Conservation (phyloP, 1,140 invertebrate genomes). For the Sarcophaga bullata region DNA sequence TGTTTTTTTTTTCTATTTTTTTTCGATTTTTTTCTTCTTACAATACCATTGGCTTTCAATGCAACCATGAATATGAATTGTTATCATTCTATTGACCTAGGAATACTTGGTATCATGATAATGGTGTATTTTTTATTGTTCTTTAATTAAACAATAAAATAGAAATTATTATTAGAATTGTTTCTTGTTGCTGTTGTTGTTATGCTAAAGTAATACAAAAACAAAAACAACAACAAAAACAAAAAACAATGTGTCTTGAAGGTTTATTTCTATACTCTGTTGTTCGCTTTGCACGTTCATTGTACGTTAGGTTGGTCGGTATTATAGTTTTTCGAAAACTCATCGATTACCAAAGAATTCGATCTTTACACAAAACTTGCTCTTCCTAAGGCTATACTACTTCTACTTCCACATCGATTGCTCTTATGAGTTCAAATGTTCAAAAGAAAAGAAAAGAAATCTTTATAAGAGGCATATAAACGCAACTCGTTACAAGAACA, state of each 20-base stretch:
- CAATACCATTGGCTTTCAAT: not conserved
- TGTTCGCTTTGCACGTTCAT: too few species aligned
- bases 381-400: slow-evolving; percentile 23
- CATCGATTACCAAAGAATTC: slow-evolving; percentile 24
- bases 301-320: not conserved
- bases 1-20: not conserved
- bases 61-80: not conserved
- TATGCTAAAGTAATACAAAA: not conserved
- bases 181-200: not conserved
- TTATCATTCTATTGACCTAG: slow-evolving; percentile 1
- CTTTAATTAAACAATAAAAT: slow-evolving; percentile 27
- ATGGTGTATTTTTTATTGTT: slow-evolving; percentile 21
- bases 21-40: too few species aligned
- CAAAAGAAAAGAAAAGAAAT: not conserved
- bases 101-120: not conserved
- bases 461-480: not conserved
- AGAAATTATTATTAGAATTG: slow-evolving; percentile 12
- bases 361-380: slow-evolving; percentile 12
- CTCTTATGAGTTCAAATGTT: not conserved
- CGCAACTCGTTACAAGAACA: slow-evolving; percentile 23
- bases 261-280: too few species aligned
- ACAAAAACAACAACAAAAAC: too few species aligned
- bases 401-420: not conserved
- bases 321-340: slow-evolving; percentile 4
- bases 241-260: too few species aligned